phyloP scores from a whole-genome alignment of 2,888 invertebrate species.

The Nephrotoma guestfalica region DNA sequence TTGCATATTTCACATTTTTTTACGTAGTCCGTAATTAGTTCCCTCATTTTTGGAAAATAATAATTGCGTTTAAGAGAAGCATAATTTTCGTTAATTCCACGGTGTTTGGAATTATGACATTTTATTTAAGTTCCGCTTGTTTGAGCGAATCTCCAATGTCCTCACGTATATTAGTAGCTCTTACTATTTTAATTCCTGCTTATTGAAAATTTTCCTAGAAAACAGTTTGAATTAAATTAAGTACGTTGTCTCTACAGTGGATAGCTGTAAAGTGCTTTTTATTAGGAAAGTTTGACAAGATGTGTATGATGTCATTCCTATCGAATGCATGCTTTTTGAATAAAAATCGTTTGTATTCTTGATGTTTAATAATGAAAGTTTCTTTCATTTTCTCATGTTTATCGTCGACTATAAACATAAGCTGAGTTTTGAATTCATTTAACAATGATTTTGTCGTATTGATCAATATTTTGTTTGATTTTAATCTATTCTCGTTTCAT shows the following conservation, averaged over 20 bases:
- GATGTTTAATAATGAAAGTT: background rate
- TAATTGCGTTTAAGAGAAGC: too few relatives aligned
- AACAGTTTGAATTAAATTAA: background rate
- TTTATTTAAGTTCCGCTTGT: too few relatives aligned
- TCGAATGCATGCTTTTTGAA: background rate
- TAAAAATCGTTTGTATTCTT: background rate
- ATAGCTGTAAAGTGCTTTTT: background rate
- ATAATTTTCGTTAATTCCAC: too few relatives aligned
- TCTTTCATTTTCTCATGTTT: background rate
- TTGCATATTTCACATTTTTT: too few relatives aligned
- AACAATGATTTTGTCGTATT: background rate
- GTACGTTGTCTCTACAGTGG: background rate
- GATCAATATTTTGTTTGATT: too few relatives aligned
- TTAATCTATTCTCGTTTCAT: background rate
- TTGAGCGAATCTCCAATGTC: too few relatives aligned
- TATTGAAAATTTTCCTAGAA: too few relatives aligned
- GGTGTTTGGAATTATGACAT: too few relatives aligned
- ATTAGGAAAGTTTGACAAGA: background rate
- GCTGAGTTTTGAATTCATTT: background rate
- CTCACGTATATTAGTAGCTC: too few relatives aligned
- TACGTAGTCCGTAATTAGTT: too few relatives aligned
- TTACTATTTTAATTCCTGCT: too few relatives aligned
- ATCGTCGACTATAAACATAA: background rate
- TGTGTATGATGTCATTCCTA: background rate
- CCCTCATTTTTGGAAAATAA: too few relatives aligned